Percentiles rank a stretch among this genome's conserved stretches.
phyloP scores from a whole-genome alignment of 2,888 invertebrate species.

The Pammene aurita region DNA sequence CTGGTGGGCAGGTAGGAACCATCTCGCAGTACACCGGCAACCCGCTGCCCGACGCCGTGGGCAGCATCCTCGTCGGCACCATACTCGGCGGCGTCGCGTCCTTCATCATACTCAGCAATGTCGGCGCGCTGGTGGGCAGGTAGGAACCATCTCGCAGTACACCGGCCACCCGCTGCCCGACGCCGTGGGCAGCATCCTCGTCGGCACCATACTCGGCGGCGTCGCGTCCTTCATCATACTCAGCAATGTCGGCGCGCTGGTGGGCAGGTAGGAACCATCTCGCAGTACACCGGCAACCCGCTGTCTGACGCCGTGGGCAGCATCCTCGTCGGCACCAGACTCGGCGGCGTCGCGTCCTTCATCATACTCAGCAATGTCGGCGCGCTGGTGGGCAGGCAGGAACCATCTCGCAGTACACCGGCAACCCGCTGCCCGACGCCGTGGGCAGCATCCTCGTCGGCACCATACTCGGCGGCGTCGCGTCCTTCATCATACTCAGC shows the following conservation, averaged over 20 bases:
- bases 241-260: constrained; percentile 94
- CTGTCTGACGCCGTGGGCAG: too few species aligned
- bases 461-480: too few species aligned
- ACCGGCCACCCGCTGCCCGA: constrained; percentile 92
- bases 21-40: constrained; percentile 90
- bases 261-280: too few species aligned
- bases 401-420: too few species aligned
- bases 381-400: too few species aligned
- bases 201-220: constrained; percentile 91
- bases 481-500: too few species aligned
- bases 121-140: constrained; percentile 95
- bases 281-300: too few species aligned
- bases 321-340: too few species aligned
- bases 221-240: constrained; percentile 98
- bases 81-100: constrained; percentile 93
- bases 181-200: constrained; percentile 93
- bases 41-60: constrained; percentile 94
- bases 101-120: constrained; percentile 98
- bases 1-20: constrained; percentile 91
- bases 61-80: constrained; percentile 92
- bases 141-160: constrained; percentile 86
- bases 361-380: too few species aligned
- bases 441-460: too few species aligned
- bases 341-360: too few species aligned
- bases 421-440: too few species aligned